Conservation (phyloP, 2,113 vertebrate genomes). For the Centropus unirufus region DNA sequence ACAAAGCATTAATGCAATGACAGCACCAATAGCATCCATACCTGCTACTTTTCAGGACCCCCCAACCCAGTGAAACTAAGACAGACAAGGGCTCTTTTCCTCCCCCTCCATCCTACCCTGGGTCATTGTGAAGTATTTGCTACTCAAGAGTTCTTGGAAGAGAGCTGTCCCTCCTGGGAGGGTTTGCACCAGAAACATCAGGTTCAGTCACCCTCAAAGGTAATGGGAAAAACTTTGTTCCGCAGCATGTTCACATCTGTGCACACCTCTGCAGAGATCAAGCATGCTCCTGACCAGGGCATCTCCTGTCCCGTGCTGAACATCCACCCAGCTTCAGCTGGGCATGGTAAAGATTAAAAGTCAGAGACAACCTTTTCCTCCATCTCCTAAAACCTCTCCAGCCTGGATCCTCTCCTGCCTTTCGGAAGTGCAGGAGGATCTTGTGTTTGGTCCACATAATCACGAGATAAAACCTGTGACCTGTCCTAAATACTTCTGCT, state of each 20-base stretch:
- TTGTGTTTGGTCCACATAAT: fast-evolving
- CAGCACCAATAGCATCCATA: background rate
- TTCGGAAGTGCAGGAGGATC: background rate
- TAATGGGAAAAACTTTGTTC: background rate
- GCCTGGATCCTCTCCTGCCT: background rate
- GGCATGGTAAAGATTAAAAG: background rate
- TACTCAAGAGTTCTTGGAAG: background rate
- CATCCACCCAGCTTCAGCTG: background rate
- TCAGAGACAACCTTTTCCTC: background rate
- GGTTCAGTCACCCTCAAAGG: background rate
- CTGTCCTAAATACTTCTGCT: background rate
- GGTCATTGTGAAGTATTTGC: background rate
- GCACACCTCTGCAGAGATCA: background rate
- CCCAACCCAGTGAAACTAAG: background rate
- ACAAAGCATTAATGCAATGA: background rate
- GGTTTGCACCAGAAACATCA: background rate
- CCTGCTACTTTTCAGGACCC: background rate
- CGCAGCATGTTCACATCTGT: background rate
- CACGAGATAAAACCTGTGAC: background rate
- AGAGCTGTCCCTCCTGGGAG: background rate
- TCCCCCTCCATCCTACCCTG: background rate
- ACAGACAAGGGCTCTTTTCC: background rate
- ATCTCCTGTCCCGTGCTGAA: background rate
- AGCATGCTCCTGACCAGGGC: background rate
- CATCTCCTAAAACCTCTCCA: background rate